phyloP scores from a whole-genome alignment of 2,113 vertebrate species.

The Panthera leo region DNA sequence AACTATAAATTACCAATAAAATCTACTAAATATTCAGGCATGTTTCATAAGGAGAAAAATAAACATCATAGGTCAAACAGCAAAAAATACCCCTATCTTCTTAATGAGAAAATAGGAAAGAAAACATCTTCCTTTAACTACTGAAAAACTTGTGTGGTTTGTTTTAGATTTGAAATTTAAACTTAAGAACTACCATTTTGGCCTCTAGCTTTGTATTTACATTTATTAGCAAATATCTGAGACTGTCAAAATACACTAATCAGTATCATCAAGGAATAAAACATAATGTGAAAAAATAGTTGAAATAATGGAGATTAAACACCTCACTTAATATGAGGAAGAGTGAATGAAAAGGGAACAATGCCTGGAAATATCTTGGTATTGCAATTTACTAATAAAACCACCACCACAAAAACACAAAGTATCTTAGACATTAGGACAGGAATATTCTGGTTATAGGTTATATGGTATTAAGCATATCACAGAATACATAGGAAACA shows the following conservation, averaged over 20 bases:
- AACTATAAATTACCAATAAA: neutral
- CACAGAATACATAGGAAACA: neutral
- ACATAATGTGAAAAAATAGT: neutral
- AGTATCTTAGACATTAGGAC: neutral
- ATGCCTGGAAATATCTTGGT: neutral
- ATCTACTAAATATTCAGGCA: neutral
- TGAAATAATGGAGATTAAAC: neutral
- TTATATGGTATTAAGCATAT: neutral
- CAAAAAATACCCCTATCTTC: neutral
- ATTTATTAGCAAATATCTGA: neutral
- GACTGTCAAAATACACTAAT: neutral
- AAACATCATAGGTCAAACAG: neutral
- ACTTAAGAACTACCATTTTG: neutral
- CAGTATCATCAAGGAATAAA: neutral
- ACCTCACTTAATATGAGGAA: neutral
- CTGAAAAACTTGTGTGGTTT: neutral
- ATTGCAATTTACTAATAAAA: neutral
- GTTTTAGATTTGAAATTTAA: constrained; percentile 18
- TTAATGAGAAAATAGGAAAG: neutral
- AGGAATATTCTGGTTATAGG: neutral
- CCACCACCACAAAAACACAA: neutral
- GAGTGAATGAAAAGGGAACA: neutral
- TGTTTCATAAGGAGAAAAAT: neutral
- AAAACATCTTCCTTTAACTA: neutral
- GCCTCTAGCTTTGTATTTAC: neutral